Evolutionary conservation across 2,888 invertebrate species (phyloP).

Genomic region (Microctonus hyperodae): DNA sequence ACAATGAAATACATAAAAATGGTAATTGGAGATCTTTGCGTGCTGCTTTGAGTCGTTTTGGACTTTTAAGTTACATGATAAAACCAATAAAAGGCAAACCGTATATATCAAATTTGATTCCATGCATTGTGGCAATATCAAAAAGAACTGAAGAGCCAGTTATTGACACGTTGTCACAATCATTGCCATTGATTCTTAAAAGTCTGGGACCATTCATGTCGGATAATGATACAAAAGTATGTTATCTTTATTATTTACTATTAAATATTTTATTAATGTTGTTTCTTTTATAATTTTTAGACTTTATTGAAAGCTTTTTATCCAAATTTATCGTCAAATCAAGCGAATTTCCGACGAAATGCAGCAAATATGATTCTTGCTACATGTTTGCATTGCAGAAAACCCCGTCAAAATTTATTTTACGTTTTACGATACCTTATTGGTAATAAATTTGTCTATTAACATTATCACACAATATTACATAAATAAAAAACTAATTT

Average conservation of each 20-base stretch:
- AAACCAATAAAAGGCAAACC: conserved; percentile 80
- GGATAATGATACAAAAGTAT: conserved; percentile 75
- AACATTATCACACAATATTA: conserved; percentile 11
- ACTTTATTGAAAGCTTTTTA: conserved; percentile 68
- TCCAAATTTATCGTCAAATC: conserved; percentile 65
- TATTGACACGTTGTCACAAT: conserved; percentile 72
- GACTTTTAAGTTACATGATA: conserved; percentile 77
- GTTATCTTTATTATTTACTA: not conserved
- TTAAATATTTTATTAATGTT: conserved; percentile 14
- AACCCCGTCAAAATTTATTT: conserved; percentile 70
- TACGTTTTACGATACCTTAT: conserved; percentile 73
- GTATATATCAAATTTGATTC: conserved; percentile 78
- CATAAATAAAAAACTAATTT: not conserved
- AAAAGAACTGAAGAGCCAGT: conserved; percentile 76
- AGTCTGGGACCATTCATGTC: conserved; percentile 74
- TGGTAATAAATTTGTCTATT: conserved; percentile 60
- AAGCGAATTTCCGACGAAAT: conserved; percentile 80
- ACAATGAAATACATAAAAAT: conserved; percentile 83
- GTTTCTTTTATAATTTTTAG: conserved; percentile 28
- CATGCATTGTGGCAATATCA: conserved; percentile 76
- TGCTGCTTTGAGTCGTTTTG: conserved; percentile 80
- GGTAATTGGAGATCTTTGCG: conserved; percentile 74
- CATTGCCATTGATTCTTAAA: conserved; percentile 72
- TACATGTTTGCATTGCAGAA: conserved; percentile 80
- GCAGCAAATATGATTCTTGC: conserved; percentile 82